Evolutionary conservation across 2,113 vertebrate genomes (phyloP), one percentile per base, ranked within the genome.

Genomic region (Raja brachyura): DNA sequence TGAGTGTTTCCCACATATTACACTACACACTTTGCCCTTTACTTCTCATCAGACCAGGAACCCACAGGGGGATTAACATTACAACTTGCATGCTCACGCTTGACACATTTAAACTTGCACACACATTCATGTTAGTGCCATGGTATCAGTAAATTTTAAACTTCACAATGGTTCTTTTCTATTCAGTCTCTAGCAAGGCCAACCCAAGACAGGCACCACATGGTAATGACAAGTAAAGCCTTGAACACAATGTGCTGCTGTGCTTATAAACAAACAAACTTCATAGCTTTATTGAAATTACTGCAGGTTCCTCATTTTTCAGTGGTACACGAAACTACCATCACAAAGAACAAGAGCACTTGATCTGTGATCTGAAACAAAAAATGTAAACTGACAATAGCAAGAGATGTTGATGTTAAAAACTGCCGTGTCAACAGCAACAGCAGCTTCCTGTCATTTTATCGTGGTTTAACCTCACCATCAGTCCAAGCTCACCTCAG

Each of bases 401-500:
- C 78, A 48, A 56, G 6, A 33, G 18, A 66, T 20, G 85, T 88
- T 31, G 14, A 39, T 90, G n/a, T 90, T 31, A 68, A 73, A 73
- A 90, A 90, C 16, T 90, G 63, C 63, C 66, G 10, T 90, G 88
- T 90, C 63, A 90, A 74, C 86, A 73, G 39, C 33, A n/a, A n/a
- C n/a, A 22, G 9, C 22, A 73, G 39, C 66, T 92, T 92, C 90
- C 90, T 92, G 90, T 54, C 33, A 92, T 92, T 68, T 92, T 92
- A 92, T 92, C 90, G 11, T 74, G 66, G 33, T 92, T 74, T 92
- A 54, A 70, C 83, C 59, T 31, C 83, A 10, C 28, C 59, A 88
- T 31, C 83, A 66, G 28, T 92, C 66, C 33, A 92, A 54, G 48
- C 33, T 31, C 66, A 54, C 68, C 20, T 48, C 20, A 25, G 33